phyloP scores from a whole-genome alignment of 64 coral and sea anemone genomes.

The Acropora tenuis region DNA sequence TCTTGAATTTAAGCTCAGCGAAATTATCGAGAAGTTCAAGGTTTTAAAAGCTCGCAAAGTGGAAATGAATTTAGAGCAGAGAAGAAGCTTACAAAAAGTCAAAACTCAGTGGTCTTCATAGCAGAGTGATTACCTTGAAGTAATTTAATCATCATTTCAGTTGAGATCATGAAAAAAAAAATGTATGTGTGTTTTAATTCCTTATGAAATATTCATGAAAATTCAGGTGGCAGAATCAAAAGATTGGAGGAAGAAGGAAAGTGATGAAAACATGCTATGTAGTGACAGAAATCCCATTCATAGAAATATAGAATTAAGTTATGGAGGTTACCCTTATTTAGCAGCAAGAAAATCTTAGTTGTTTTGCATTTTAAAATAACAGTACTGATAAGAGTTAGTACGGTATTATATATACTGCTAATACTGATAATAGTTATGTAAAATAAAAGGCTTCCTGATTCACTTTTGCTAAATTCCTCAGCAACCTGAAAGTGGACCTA shows the following conservation, averaged over 20 bases:
- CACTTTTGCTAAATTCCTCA: too few species aligned
- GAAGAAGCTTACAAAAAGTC: not conserved
- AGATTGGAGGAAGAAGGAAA: not conserved
- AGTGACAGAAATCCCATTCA: too few species aligned
- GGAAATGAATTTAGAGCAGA: not conserved
- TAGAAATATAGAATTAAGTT: too few species aligned
- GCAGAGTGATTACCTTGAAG: not conserved
- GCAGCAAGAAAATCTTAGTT: too few species aligned
- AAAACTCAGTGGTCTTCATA: not conserved
- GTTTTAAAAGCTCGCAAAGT: slow-evolving; percentile 16
- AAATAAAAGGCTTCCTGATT: too few species aligned
- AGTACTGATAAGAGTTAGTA: not conserved
- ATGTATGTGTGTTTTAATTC: not conserved
- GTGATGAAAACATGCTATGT: not conserved
- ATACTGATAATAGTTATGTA: too few species aligned
- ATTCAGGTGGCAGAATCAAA: not conserved
- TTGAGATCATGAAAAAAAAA: not conserved
- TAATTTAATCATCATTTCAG: too few species aligned
- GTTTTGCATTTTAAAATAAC: too few species aligned
- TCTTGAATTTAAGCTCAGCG: slow-evolving; percentile 63
- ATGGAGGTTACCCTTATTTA: too few species aligned
- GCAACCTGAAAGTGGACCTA: too few species aligned
- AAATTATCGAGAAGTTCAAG: slow-evolving; percentile 53
- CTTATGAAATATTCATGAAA: slow-evolving; percentile 39
- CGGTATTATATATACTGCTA: too few species aligned